phyloP scores from a whole-genome alignment of 2,888 invertebrate genomes.

The Charanyca ferruginea region DNA sequence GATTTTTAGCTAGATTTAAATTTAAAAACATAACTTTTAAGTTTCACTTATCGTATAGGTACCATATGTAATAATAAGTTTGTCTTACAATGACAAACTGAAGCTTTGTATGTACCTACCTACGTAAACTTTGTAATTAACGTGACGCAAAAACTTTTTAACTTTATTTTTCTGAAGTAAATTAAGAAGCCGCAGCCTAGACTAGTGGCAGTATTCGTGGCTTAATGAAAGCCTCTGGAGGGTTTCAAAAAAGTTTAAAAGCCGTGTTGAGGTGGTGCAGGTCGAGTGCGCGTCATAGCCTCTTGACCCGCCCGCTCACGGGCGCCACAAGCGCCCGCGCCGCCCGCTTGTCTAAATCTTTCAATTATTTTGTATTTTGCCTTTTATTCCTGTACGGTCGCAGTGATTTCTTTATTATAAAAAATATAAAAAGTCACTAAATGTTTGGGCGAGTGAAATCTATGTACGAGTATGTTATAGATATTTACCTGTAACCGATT shows the following conservation, averaged over 20 bases:
- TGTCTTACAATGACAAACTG: too few species aligned
- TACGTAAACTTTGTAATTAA: constrained; percentile 1
- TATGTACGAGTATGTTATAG: too few species aligned
- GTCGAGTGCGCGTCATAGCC: constrained; percentile 85
- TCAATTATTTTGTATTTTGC: constrained; percentile 57
- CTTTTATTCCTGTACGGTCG: constrained; percentile 11
- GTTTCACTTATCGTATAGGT: too few species aligned
- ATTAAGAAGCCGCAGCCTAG: constrained; percentile 69
- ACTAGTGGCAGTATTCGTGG: constrained; percentile 73
- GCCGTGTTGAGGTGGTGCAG: constrained; percentile 79
- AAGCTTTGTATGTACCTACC: too few species aligned
- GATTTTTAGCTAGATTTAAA: too few species aligned
- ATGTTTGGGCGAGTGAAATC: too few species aligned
- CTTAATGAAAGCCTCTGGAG: constrained; percentile 84
- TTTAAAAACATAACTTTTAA: too few species aligned
- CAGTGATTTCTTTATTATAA: not conserved
- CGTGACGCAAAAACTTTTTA: not conserved
- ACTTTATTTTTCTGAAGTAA: constrained; percentile 47
- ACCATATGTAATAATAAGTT: not conserved
- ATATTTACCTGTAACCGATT: not conserved
- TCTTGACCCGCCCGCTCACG: constrained; percentile 80
- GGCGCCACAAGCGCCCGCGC: constrained; percentile 56
- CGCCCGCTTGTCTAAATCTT: constrained; percentile 60
- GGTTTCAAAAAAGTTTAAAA: constrained; percentile 86
- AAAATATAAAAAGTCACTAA: too few species aligned